Base-by-base conservation (phyloP, 2,888 invertebrate genomes). In the Lottia scabra region DNA sequence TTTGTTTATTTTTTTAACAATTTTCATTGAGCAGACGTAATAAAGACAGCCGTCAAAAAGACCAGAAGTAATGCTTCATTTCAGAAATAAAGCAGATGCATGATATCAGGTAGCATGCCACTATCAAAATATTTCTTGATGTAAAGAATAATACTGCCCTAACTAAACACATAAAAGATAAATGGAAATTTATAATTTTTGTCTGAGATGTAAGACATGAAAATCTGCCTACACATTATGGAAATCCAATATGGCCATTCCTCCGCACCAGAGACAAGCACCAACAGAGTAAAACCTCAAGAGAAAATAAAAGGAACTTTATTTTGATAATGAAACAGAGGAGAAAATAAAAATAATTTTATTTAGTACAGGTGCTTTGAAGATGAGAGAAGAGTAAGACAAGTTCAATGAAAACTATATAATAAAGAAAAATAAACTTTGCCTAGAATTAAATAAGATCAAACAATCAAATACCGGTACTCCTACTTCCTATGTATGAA, bases 71-170 rank as follows among this genome's bases (percentile, higher is more conserved):
- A 56, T 23, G 56, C 56, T 56, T 56, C 56, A 56, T 56, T 56
- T n/a, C 56, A 56, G 19, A 56, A 56, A 56, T 56, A 56, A 19
- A 56, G 56, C 56, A 56, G 56, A 56, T 56, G 56, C 56, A 56
- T 10, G 19, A 56, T 23, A 56, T 56, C 56, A 12, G 56, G 23
- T 56, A 56, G 19, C 56, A 19, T 23, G 56, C 56, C 23, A 56
- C 56, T 56, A 56, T 56, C 56, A 56, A 56, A 56, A 56, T 56
- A 56, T 56, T 56, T 56, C 56, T 23, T 13, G 23, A 19, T 13
- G 38, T 38, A 19, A 56, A 56, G 56, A 56, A 56, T 56, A 56
- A 56, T 56, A 56, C 56, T 56, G 56, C 56, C 56, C 56, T 23
- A 56, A 38, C 38, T 38, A 38, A 38, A 38, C 38, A 38, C 38